Percentiles rank a stretch among this genome's conserved stretches.
These are phyloP conservation scores for Drosophila ohnishii DNA, from an alignment of 1,140 invertebrate species.

Conservation along the genomic window DNA sequence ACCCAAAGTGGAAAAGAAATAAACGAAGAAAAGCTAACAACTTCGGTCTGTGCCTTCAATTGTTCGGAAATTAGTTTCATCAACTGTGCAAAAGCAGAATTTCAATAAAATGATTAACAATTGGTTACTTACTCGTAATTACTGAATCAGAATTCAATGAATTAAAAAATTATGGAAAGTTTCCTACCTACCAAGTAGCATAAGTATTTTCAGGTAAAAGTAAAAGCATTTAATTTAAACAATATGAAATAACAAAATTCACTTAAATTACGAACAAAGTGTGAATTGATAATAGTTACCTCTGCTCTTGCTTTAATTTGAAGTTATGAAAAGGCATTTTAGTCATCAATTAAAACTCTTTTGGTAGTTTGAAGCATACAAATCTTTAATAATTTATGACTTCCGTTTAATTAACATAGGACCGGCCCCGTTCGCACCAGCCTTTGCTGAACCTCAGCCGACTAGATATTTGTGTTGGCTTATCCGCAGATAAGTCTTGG, in stretches of 20 bases:
- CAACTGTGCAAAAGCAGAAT: neutral
- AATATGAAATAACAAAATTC: neutral
- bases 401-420: slow-evolving; percentile 10
- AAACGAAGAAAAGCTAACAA: neutral
- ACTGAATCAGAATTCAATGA: neutral
- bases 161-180: neutral
- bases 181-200: too few relatives aligned
- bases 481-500: neutral
- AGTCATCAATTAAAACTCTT: neutral
- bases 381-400: slow-evolving; percentile 20
- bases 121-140: neutral
- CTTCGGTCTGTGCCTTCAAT: slow-evolving; percentile 13
- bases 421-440: slow-evolving; percentile 13
- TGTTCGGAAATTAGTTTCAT: slow-evolving; percentile 34
- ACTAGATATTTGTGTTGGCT: slow-evolving; percentile 26
- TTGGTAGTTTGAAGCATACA: neutral
- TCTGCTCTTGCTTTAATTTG: neutral
- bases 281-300: neutral
- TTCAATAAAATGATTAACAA: slow-evolving; percentile 4
- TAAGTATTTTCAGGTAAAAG: too few relatives aligned
- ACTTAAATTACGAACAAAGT: neutral
- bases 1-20: neutral
- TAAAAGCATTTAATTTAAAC: neutral
- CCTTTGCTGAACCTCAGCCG: slow-evolving; percentile 17
- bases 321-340: neutral